Conservation (phyloP, 2,113 vertebrate species). For the Pteropus alecto region DNA sequence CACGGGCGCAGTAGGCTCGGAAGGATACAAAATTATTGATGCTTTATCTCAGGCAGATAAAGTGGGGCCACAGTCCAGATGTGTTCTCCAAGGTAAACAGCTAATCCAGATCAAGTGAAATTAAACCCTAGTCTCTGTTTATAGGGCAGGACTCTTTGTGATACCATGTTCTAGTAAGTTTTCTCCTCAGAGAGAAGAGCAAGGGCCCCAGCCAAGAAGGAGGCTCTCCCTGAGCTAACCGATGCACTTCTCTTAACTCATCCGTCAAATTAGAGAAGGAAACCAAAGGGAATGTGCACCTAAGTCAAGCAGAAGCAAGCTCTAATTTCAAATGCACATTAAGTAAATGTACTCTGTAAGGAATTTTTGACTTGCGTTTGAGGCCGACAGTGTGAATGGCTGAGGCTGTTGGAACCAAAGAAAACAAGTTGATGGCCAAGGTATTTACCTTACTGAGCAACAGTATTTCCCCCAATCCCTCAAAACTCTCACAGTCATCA, state of each 20-base stretch:
- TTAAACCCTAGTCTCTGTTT: background rate
- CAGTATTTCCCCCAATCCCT: background rate
- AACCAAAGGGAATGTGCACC: background rate
- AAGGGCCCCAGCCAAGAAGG: background rate
- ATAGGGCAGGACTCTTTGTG: background rate
- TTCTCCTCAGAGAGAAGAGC: background rate
- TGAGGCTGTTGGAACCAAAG: background rate
- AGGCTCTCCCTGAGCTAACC: background rate
- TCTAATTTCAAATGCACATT: background rate
- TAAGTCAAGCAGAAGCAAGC: background rate
- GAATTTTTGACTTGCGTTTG: background rate
- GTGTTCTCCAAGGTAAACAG: background rate
- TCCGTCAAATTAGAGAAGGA: slow-evolving; percentile 2
- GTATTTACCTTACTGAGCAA: background rate
- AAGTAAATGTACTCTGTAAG: background rate
- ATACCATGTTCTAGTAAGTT: background rate
- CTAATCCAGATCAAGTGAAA: background rate
- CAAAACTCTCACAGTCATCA: background rate
- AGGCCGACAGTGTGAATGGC: background rate
- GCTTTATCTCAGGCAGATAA: background rate
- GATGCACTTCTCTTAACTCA: background rate
- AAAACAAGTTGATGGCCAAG: background rate
- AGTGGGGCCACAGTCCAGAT: background rate
- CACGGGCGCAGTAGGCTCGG: background rate
- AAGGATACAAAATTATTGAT: background rate